Base-by-base conservation (phyloP, 2,797 vertebrate species). In the Betta splendens region DNA sequence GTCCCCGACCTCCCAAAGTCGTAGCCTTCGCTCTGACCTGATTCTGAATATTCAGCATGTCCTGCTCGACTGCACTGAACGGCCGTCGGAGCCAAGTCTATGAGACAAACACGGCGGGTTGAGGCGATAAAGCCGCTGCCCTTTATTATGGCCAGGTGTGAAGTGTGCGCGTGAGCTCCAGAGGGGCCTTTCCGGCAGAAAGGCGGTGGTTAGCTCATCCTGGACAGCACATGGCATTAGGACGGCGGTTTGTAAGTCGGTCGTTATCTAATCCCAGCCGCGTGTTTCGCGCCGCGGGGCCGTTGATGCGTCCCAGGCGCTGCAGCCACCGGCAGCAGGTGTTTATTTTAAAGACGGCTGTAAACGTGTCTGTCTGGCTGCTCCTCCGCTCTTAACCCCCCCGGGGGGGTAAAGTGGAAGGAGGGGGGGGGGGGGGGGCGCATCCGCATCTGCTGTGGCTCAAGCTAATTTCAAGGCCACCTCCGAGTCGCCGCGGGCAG, bases 341-440 rank as follows among this genome's bases (percentile, higher is more conserved):
- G 85, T 85, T 85, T 80, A 70, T 80, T 87, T 86, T 83, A 80
- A 80, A 85, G 70, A 21, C 54, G n/a, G 58, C 20, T 52, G 60
- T 83, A 77, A 87, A 85, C 81, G 50, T 50, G 68, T 79, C 43
- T 33, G 25, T 40, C 40, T 57, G 37, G 18, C 11, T 17, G 32
- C 33, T 37, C 10, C 49, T 56, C 26, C 9, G n/a, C 61, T 71
- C 39, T 40, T 26, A 36, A 68, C 75, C 76, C 52, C 2, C n/a
- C n/a, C n/a, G n/a, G n/a, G n/a, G n/a, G n/a, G n/a, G n/a, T n/a
- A n/a, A n/a, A n/a, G n/a, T n/a, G n/a, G n/a, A n/a, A n/a, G n/a
- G n/a, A n/a, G n/a, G n/a, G n/a, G n/a, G n/a, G n/a, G n/a, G n/a
- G n/a, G 23, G 53, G 67, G 77, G 78, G 64, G 45, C 47, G 45